Evolutionary conservation across 2,888 invertebrate species (phyloP), one percentile per base, ranked within the genome.

Genomic region (Coleophora flavipennella): DNA sequence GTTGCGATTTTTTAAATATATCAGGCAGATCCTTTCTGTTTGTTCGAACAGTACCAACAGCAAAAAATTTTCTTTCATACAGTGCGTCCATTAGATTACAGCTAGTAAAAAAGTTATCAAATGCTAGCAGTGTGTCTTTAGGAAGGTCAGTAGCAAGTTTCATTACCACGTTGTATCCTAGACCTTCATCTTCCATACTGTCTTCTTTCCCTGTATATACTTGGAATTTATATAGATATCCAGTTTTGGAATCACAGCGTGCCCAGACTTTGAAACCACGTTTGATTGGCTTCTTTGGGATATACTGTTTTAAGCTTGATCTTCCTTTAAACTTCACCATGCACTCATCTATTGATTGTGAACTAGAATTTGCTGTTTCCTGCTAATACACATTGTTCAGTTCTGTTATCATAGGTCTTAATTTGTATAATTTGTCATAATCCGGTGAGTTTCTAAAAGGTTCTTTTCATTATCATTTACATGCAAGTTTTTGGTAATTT

Each of bases 31-130:
- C 49, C 34, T 51, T 50, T 42, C 46, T 42, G 33, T 48, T 48
- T 26, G 12, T 31, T 45, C 50, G 38, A 26, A 53, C 53, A 37
- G 50, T 51, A 9, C 49, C 55, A 12, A 50, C 45, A 32, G 51
- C 44, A 40, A 35, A 51, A 42, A 54, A 48, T 3, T 36, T 33
- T 39, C 44, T 49, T 29, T 43, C 40, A 39, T 45, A 44, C n/a
- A 53, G 39, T 35, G 37, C 45, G 25, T 52, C 35, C n/a, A 38
- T 14, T 8, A 59, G 37, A 20, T 50, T 41, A 14, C 46, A 49
- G 10, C 55, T 45, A 1, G 57, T 56, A 37, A 59, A 60, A 40
- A 60, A 60, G 36, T 58, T 59, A 31, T 63, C 59, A 41, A 61
- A 62, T 3, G 56, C 57, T n/a, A 59, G 28, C 39, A 56, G 38